Evolutionary conservation across 2,888 invertebrate genomes (phyloP).

Genomic region (Phyto melanocephala): DNA sequence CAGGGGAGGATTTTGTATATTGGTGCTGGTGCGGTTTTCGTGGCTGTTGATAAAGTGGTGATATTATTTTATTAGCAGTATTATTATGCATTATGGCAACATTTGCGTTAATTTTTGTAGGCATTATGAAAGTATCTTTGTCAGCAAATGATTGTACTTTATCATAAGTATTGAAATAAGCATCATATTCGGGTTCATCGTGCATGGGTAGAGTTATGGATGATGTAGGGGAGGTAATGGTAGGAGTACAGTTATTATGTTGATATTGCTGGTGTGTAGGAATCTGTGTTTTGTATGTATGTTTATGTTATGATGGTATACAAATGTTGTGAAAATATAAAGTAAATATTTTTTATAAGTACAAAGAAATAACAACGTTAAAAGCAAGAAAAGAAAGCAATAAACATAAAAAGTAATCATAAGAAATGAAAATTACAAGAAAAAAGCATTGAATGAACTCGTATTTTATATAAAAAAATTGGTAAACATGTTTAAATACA

Average conservation of each 20-base stretch:
- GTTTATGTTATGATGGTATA: slow-evolving; percentile 24
- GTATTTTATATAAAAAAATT: no score
- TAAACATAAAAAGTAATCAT: slow-evolving; percentile 53
- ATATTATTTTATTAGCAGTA: slow-evolving; percentile 56
- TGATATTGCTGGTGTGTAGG: slow-evolving; percentile 51
- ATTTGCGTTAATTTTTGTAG: slow-evolving; percentile 71
- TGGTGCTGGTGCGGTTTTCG: slow-evolving; percentile 56
- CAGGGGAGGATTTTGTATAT: slow-evolving; percentile 64
- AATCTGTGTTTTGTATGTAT: slow-evolving; percentile 43
- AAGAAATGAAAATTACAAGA: slow-evolving; percentile 40
- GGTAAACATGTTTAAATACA: no score
- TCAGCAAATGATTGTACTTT: slow-evolving; percentile 69
- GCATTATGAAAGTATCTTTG: slow-evolving; percentile 69
- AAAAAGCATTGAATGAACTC: background rate
- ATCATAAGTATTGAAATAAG: slow-evolving; percentile 72
- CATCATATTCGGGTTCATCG: slow-evolving; percentile 70
- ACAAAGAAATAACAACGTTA: no score
- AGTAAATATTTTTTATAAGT: slow-evolving; percentile 24
- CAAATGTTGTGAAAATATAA: slow-evolving; percentile 30
- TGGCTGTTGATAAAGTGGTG: slow-evolving; percentile 61
- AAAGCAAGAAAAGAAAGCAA: slow-evolving; percentile 36
- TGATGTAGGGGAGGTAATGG: slow-evolving; percentile 64
- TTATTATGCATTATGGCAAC: slow-evolving; percentile 67
- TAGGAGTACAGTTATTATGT: slow-evolving; percentile 64
- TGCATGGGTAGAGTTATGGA: slow-evolving; percentile 67